These are phyloP conservation scores for Lumbricus terrestris DNA, from an alignment of 2,888 invertebrate genomes.

Conservation along the genomic window DNA sequence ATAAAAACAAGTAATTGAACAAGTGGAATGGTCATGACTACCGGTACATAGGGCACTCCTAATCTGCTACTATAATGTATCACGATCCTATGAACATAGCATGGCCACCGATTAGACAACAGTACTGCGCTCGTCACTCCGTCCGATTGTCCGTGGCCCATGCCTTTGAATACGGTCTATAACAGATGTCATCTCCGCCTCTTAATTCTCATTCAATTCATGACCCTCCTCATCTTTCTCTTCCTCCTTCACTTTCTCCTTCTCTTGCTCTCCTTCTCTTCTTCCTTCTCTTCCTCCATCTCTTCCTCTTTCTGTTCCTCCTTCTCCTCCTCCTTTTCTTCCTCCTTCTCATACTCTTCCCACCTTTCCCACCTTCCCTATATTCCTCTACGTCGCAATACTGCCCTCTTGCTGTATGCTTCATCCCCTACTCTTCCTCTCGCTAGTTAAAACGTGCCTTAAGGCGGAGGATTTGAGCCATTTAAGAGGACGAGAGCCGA, in stretches of 20 bases:
- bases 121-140: background rate
- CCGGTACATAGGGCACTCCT: too few species aligned
- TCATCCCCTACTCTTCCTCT: background rate
- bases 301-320: background rate
- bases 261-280: too few species aligned
- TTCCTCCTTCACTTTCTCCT: too few species aligned
- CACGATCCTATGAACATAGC: background rate
- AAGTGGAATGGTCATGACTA: too few species aligned
- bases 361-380: too few species aligned
- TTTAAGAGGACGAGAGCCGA: background rate
- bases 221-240: too few species aligned
- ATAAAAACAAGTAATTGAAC: too few species aligned
- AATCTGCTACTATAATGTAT: too few species aligned
- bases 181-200: background rate
- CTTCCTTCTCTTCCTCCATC: background rate
- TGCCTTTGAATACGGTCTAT: background rate
- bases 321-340: too few species aligned
- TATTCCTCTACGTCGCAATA: too few species aligned
- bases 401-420: too few species aligned
- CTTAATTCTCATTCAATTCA: background rate
- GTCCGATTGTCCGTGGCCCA: background rate
- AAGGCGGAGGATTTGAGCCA: background rate
- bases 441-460: conserved; percentile 3
- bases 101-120: background rate
- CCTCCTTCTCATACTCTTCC: too few species aligned